Conservation (phyloP, 2,888 invertebrate genomes). For the Eilema caniola region DNA sequence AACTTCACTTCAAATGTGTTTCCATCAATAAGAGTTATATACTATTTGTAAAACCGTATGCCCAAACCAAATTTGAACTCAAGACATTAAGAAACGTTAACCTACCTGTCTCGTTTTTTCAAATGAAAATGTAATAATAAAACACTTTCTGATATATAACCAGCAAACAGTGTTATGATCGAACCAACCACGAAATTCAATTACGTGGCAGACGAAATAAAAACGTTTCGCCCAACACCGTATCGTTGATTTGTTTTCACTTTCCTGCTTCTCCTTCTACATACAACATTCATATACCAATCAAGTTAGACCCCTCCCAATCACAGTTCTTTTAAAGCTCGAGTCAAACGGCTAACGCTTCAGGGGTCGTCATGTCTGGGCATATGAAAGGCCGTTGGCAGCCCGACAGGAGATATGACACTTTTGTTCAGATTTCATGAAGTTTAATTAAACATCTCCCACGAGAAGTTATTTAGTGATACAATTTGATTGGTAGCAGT, state of each 20-base stretch:
- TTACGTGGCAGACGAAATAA: slow-evolving; percentile 83
- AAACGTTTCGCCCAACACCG: slow-evolving; percentile 72
- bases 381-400: slow-evolving; percentile 60
- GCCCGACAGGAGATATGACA: slow-evolving; percentile 67
- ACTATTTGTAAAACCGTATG: background rate
- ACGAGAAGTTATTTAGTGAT: slow-evolving; percentile 57
- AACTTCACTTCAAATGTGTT: slow-evolving; percentile 38
- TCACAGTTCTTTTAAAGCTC: slow-evolving; percentile 23
- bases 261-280: slow-evolving; percentile 67
- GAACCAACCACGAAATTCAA: slow-evolving; percentile 81
- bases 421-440: slow-evolving; percentile 70
- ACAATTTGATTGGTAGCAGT: slow-evolving; percentile 57
- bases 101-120: background rate
- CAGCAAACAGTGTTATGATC: slow-evolving; percentile 64
- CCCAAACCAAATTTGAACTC: background rate
- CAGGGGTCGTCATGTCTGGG: slow-evolving; percentile 55
- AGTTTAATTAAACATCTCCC: slow-evolving; percentile 75
- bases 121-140: slow-evolving; percentile 27
- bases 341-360: slow-evolving; percentile 37
- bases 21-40: slow-evolving; percentile 19
- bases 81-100: no score
- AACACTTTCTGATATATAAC: slow-evolving; percentile 34
- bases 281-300: slow-evolving; percentile 62
- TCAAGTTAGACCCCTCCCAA: slow-evolving; percentile 51
- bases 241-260: slow-evolving; percentile 81